phyloP scores from a whole-genome alignment of 2,113 vertebrate genomes.

The Ginglymostoma cirratum region DNA sequence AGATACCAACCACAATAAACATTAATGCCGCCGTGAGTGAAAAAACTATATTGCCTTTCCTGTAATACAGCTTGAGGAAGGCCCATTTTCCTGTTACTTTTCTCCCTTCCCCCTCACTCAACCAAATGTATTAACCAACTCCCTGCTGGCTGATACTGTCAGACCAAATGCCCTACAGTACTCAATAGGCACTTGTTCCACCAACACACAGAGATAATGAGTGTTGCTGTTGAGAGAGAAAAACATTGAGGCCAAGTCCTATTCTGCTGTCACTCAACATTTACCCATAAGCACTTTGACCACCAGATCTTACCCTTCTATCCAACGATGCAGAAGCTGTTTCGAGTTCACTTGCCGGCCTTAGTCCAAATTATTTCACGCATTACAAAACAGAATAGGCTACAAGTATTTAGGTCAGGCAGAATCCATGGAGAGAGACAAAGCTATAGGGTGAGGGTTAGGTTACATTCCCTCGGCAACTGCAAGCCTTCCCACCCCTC shows the following conservation, averaged over 20 bases:
- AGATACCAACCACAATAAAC: neutral
- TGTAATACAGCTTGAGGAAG: neutral
- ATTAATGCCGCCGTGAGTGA: neutral
- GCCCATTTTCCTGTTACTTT: neutral
- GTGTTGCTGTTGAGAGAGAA: neutral
- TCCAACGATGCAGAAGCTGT: neutral
- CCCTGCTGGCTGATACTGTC: neutral
- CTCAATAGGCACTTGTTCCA: neutral
- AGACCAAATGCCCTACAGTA: neutral
- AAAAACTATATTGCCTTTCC: neutral
- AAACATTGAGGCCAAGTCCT: neutral
- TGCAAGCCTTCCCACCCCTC: too few species aligned
- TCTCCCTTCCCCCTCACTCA: neutral
- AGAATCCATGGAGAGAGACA: too few species aligned
- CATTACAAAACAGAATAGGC: too few species aligned
- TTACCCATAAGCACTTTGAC: neutral
- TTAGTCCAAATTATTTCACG: neutral
- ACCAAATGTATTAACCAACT: neutral
- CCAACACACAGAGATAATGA: neutral
- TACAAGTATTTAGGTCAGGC: too few species aligned
- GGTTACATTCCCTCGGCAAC: too few species aligned
- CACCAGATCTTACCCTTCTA: neutral
- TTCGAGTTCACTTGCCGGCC: neutral
- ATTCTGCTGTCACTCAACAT: neutral
- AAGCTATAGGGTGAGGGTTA: too few species aligned